Evolutionary conservation across 2,113 vertebrate genomes (phyloP).

Genomic region (Tichodroma muraria): DNA sequence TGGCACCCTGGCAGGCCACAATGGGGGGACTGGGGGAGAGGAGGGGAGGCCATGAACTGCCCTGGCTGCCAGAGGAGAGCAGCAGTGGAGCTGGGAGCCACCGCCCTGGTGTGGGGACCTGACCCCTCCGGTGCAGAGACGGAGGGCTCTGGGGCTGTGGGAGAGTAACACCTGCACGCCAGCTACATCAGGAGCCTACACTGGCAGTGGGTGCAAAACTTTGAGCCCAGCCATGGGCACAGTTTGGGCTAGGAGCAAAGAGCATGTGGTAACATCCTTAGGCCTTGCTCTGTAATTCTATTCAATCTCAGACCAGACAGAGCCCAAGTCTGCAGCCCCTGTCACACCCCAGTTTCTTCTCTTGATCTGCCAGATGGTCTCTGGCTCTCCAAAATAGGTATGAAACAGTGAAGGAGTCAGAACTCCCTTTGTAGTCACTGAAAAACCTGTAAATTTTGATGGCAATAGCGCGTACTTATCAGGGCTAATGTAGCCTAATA

Average conservation of each 20-base stretch:
- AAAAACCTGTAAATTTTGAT: background rate
- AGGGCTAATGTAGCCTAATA: background rate
- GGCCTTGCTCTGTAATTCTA: background rate
- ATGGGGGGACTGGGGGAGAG: accelerated
- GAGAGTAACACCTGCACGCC: background rate
- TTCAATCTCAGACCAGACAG: background rate
- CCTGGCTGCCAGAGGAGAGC: background rate
- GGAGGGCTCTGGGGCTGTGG: background rate
- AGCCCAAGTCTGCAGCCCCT: background rate
- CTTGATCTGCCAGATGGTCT: background rate
- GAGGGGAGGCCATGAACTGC: background rate
- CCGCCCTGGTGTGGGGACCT: accelerated
- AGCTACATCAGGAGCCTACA: background rate
- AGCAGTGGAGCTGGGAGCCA: background rate
- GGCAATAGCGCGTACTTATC: background rate
- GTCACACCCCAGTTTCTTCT: background rate
- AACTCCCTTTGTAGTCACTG: background rate
- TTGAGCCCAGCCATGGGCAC: background rate
- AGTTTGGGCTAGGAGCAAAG: background rate
- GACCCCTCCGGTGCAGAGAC: accelerated
- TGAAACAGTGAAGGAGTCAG: background rate
- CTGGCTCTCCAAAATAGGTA: background rate
- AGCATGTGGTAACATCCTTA: background rate
- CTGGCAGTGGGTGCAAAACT: no score
- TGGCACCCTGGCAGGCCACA: accelerated